Percentiles rank a stretch among this genome's conserved stretches.
phyloP scores from a whole-genome alignment of 2,797 vertebrate species.

The Falco columbarius region DNA sequence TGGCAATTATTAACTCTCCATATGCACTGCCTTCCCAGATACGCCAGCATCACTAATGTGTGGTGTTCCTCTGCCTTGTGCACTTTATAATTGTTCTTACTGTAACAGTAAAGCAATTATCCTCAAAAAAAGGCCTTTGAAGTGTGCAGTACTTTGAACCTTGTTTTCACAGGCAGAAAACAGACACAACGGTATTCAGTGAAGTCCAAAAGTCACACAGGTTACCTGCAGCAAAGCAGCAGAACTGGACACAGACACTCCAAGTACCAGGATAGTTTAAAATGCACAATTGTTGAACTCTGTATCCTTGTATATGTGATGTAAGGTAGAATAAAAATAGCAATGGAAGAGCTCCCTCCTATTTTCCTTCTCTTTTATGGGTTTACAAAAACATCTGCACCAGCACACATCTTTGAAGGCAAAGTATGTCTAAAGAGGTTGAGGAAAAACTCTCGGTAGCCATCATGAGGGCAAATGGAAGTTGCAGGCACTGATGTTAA shows the following conservation, averaged over 20 bases:
- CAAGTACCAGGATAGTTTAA: not conserved
- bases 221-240: not conserved
- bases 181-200: not conserved
- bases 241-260: not conserved
- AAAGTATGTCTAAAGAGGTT: not conserved
- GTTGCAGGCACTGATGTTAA: not conserved
- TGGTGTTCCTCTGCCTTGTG: not conserved
- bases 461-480: not conserved
- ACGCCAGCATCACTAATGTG: not conserved
- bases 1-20: constrained; percentile 31
- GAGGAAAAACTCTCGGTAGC: not conserved
- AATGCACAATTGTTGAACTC: not conserved
- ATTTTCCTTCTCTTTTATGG: not conserved
- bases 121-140: not conserved
- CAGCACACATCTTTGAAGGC: not conserved
- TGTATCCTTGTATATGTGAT: not conserved
- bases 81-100: not conserved
- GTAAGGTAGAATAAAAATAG: not conserved
- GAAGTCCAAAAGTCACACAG: not conserved
- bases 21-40: not conserved
- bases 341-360: not conserved
- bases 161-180: constrained; percentile 12
- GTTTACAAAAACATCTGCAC: not conserved
- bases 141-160: not conserved
- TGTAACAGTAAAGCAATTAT: not conserved